Evolutionary conservation across 2,797 vertebrate genomes (phyloP).

Genomic region (Falco columbarius): DNA sequence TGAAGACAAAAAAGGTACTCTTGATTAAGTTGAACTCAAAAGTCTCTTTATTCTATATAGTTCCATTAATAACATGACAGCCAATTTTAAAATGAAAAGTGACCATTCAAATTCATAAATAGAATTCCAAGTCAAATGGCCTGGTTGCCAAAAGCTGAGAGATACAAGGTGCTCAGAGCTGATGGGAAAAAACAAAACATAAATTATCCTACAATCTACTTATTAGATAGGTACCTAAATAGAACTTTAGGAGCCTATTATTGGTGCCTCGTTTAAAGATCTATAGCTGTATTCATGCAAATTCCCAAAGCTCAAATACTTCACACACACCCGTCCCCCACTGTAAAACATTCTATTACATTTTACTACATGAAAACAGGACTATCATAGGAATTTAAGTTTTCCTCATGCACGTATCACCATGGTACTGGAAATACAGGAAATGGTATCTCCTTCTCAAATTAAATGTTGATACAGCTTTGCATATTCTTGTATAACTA

Average conservation of each 20-base stretch:
- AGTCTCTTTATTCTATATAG: not conserved
- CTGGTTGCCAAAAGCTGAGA: not conserved
- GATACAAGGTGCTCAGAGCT: not conserved
- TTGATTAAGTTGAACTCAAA: not conserved
- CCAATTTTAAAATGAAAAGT: not conserved
- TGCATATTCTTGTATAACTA: not conserved
- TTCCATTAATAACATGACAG: not conserved
- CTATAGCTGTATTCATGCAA: not conserved
- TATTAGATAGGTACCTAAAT: not conserved
- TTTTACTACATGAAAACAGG: not conserved
- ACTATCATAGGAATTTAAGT: not conserved
- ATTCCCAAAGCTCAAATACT: not conserved
- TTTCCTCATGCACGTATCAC: not conserved
- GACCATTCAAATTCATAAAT: not conserved
- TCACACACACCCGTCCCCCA: fast-evolving
- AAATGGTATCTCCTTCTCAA: not conserved
- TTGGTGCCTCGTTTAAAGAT: not conserved
- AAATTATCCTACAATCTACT: not conserved
- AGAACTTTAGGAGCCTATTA: not conserved
- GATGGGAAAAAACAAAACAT: not conserved
- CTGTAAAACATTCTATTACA: not conserved
- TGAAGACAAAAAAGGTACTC: not conserved
- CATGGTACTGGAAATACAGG: not conserved
- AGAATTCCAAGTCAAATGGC: not conserved
- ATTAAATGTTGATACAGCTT: not conserved